These are phyloP conservation scores for Timema cristinae DNA, from an alignment of 2,888 invertebrate species.

Conservation along the genomic window DNA sequence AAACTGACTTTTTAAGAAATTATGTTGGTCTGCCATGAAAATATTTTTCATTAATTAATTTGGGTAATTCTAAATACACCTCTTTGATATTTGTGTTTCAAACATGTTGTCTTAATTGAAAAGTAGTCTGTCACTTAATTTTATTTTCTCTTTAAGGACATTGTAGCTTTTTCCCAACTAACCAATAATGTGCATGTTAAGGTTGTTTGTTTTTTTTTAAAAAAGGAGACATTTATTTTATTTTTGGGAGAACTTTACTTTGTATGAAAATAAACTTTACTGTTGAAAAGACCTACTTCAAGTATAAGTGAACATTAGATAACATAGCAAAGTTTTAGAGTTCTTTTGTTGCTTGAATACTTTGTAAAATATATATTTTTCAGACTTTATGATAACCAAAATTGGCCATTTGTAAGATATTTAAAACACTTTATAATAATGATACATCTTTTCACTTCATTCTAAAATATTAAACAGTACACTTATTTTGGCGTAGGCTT, in stretches of 20 bases:
- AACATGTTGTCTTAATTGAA: not conserved
- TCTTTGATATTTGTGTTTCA: not conserved
- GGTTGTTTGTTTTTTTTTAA: not conserved
- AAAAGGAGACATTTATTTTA: not conserved
- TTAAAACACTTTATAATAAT: not conserved
- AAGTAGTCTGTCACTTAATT: not conserved
- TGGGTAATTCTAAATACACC: too few relatives aligned
- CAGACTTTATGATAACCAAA: constrained; percentile 2
- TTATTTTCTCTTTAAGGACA: not conserved
- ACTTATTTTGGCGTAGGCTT: too few relatives aligned
- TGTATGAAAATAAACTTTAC: constrained; percentile 28
- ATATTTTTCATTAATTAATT: too few relatives aligned
- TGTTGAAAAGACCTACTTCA: constrained; percentile 18
- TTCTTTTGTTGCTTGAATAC: not conserved
- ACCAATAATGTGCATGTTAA: not conserved
- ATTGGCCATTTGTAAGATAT: not conserved
- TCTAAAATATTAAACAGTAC: too few relatives aligned
- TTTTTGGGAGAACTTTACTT: constrained; percentile 26
- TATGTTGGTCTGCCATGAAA: too few relatives aligned
- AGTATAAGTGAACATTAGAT: not conserved
- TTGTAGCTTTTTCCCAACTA: not conserved
- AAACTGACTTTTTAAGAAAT: too few relatives aligned
- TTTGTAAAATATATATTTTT: constrained; percentile 1
- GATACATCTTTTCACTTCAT: too few relatives aligned
- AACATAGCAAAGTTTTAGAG: too few relatives aligned